Base-by-base conservation (phyloP, 2,888 invertebrate genomes). In the Rhagium mordax region DNA sequence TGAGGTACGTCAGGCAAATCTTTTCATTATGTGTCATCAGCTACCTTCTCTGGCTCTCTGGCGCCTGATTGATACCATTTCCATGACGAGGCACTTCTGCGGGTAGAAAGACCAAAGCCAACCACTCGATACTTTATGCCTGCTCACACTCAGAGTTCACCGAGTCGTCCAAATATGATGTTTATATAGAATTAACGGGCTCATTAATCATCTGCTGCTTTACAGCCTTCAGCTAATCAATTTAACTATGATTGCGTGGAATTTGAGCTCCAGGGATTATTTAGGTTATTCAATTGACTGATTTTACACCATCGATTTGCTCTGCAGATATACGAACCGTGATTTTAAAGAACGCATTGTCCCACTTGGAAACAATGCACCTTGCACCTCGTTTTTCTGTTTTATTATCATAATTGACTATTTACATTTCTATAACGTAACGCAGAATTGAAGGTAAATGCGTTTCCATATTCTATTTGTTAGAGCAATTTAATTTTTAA, bases 51-150 rank as follows among this genome's bases (percentile, higher is more conserved):
- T 75, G 74, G 68, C 76, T 72, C 59, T 71, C 72, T 75, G 77
- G 78, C 77, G 78, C 74, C 77, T 77, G 78, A 77, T 78, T 78
- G 77, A 78, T 78, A 72, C 74, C 74, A 67, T 67, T 49, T 72
- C 70, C 70, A 78, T 78, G 78, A 78, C 78, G 41, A 49, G 29
- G 71, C 71, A 60, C 7, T 74, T 77, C 66, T 48, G 61, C 66
- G 55, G 53, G 70, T 48, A 65, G 59, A 70, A 70, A 59, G 53
- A 67, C 47, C 53, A 21, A 47, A 62, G 41, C n/a, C 27, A 29
- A 48, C 27, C 59, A 60, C 61, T 61, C 61, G 61, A 61, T 61
- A 47, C 48, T 53, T 53, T 65, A 65, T 68, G 57, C 68, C 48
- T 60, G 59, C 59, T 60, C 68, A 57, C 68, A 68, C 55, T 68